Base-by-base conservation (phyloP, 92 coral and sea anemone genomes). In the Palythoa grandiflora region DNA sequence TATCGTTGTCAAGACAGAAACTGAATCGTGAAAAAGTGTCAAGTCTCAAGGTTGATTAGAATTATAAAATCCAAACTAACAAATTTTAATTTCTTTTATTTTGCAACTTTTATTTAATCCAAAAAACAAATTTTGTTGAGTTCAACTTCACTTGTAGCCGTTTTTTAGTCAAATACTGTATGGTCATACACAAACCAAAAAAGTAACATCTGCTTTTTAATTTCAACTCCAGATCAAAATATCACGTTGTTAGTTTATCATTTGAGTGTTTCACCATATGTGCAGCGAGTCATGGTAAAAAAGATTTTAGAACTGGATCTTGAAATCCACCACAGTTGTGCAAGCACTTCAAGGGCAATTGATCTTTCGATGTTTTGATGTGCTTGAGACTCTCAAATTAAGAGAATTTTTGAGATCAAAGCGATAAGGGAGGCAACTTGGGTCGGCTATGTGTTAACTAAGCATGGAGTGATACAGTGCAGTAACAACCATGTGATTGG, bases 211-310 rank as follows among this genome's bases (percentile, higher is more conserved):
- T 73, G 78, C 54, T 73, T 47, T 39, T 3, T 47, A 6, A 15
- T 44, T 73, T 38, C 54, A 14, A 35, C 35, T 38, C 19, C 10
- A 14, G 16, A 39, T 50, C 38, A 20, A 50, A 21, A 13, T n/a
- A 44, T 81, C 72, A 38, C 84, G 63, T 28, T 44, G 2, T 2
- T 63, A 68, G 39, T 68, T 81, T 66, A 66, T 81, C 75, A 38
- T 50, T 68, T 44, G 74, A 65, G 21, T 36, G 36, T 15, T 81
- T 81, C 39, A 65, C 71, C 86, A 81, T 51, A 47, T 81, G 86
- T 52, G 68, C 5, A 17, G 28, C n/a, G 72, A 2, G 14, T 15
- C 9, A 38, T 35, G 21, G 47, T 28, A 28, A 28, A 38, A 9
- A 55, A 60, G 9, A 61, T 51, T 48, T 4, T 16, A 81, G 60